A percentile compares a stretch with the other conserved stretches of the same genome.
phyloP scores from a whole-genome alignment of 1,140 invertebrate species.

The Adoxophyes honmai region DNA sequence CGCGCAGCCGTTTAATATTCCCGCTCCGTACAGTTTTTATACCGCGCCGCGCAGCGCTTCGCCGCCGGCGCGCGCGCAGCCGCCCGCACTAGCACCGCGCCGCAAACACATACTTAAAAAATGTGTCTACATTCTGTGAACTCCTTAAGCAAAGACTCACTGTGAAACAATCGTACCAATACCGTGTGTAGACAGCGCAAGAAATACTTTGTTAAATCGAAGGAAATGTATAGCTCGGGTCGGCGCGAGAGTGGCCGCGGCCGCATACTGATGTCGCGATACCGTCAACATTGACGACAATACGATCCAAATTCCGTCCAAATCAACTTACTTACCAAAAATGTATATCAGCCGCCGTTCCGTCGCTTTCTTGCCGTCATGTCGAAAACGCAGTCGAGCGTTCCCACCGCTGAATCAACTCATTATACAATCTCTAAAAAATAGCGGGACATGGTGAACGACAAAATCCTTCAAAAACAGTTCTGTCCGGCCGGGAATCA shows the following conservation, averaged over 20 bases:
- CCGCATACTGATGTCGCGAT: conserved; percentile 8
- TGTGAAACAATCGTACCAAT: no score
- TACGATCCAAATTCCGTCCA: background rate
- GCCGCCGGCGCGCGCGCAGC: background rate
- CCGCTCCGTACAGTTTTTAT: background rate
- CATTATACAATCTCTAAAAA: conserved; percentile 2
- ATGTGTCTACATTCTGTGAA: background rate
- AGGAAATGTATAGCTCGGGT: background rate
- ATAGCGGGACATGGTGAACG: background rate
- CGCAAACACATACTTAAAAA: background rate
- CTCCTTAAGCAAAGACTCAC: background rate
- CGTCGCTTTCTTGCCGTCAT: no score
- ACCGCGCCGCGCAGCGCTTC: background rate
- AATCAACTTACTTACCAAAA: conserved; percentile 4
- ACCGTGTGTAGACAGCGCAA: no score
- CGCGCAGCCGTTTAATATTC: background rate
- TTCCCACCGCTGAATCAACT: background rate
- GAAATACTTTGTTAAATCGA: no score
- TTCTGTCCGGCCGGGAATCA: conserved; percentile 10
- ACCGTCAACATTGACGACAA: background rate
- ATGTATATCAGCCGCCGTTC: background rate
- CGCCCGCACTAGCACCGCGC: background rate
- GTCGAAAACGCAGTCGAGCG: no score
- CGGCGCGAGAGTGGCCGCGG: background rate
- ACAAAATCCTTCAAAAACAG: conserved; percentile 7